Evolutionary conservation across 2,888 invertebrate species (phyloP).

Genomic region (Ophraella communa): DNA sequence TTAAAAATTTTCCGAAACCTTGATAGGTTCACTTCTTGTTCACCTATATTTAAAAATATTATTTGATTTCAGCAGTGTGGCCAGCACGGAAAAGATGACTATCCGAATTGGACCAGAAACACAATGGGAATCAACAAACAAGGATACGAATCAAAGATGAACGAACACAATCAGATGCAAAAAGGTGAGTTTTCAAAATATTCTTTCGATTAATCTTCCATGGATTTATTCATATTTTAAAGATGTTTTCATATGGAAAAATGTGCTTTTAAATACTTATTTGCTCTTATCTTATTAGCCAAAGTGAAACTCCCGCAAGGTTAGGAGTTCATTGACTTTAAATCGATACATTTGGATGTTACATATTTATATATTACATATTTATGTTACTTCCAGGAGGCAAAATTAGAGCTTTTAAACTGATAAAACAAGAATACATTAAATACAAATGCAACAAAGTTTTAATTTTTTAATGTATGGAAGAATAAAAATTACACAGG

Average conservation of each 20-base stretch:
- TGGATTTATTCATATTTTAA: too few relatives aligned
- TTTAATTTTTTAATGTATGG: too few relatives aligned
- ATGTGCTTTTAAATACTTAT: neutral
- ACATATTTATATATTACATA: neutral
- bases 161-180: constrained; percentile 62
- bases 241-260: too few relatives aligned
- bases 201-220: too few relatives aligned
- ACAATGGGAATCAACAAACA: constrained; percentile 63
- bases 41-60: neutral
- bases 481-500: too few relatives aligned
- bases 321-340: neutral
- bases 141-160: constrained; percentile 66
- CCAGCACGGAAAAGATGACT: constrained; percentile 63
- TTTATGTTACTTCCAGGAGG: neutral
- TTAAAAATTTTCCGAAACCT: too few relatives aligned
- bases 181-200: constrained; percentile 63
- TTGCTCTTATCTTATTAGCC: neutral
- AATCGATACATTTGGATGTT: neutral
- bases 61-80: constrained; percentile 60
- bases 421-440: too few relatives aligned
- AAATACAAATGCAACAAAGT: too few relatives aligned
- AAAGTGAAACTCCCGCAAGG: neutral
- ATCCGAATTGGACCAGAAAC: constrained; percentile 63
- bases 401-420: neutral
- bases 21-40: too few relatives aligned